These are phyloP conservation scores for Pseudanteris insignis DNA, from an alignment of 2,888 invertebrate genomes.

Conservation along the genomic window DNA sequence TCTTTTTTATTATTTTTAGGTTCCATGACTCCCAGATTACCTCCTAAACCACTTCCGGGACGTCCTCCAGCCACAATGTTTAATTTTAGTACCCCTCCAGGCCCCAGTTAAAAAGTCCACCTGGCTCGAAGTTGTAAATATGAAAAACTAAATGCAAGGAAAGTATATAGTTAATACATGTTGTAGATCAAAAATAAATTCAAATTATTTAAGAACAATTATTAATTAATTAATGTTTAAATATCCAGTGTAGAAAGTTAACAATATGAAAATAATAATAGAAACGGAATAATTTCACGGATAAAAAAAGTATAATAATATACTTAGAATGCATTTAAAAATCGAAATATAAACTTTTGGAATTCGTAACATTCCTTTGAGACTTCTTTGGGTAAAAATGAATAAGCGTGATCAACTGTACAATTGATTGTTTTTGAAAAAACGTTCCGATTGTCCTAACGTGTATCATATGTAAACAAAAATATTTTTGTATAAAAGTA, in stretches of 20 bases:
- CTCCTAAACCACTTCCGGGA: slow-evolving; percentile 62
- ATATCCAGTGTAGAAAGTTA: too few relatives aligned
- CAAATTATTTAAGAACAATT: slow-evolving; percentile 31
- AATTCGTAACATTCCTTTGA: too few relatives aligned
- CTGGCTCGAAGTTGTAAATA: slow-evolving; percentile 26
- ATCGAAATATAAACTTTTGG: not conserved
- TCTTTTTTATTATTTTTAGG: slow-evolving; percentile 46
- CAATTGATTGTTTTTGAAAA: too few relatives aligned
- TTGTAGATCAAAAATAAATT: slow-evolving; percentile 27
- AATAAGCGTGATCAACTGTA: too few relatives aligned
- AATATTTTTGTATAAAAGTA: too few relatives aligned
- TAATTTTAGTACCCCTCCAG: slow-evolving; percentile 63
- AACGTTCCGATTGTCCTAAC: too few relatives aligned
- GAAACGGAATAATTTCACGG: too few relatives aligned
- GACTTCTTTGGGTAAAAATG: too few relatives aligned
- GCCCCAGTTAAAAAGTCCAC: slow-evolving; percentile 57
- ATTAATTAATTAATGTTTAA: slow-evolving; percentile 30
- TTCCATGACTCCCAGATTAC: slow-evolving; percentile 63
- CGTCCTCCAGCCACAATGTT: slow-evolving; percentile 64
- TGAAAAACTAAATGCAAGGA: slow-evolving; percentile 13
- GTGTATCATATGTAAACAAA: too few relatives aligned
- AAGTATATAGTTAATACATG: slow-evolving; percentile 46
- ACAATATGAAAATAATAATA: too few relatives aligned
- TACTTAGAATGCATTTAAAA: not conserved
- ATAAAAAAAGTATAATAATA: too few relatives aligned